Evolutionary conservation across 2,113 vertebrate species (phyloP).

Genomic region (Piprites chloris): DNA sequence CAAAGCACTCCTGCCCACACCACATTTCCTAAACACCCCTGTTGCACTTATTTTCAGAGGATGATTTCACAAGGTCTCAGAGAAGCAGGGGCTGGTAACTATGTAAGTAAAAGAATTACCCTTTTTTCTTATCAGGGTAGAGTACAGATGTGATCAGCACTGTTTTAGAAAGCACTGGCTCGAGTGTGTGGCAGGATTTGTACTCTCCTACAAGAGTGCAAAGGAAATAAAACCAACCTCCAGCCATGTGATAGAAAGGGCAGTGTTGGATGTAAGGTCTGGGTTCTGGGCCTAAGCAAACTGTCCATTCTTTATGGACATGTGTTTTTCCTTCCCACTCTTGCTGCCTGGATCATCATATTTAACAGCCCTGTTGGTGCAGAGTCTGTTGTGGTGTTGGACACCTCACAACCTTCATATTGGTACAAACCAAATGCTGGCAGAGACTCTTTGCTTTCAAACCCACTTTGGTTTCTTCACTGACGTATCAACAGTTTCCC

Average conservation of each 20-base stretch:
- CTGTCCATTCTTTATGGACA: not conserved
- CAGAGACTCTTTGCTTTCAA: not conserved
- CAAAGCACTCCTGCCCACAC: not conserved
- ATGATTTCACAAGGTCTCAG: constrained; percentile 1
- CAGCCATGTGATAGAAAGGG: not conserved
- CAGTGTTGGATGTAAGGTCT: not conserved
- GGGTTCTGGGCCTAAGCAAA: not conserved
- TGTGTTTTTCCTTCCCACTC: not conserved
- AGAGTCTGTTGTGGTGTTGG: not conserved
- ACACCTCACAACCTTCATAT: not conserved
- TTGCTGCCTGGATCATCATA: not conserved
- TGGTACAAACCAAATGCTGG: not conserved
- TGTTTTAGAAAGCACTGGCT: not conserved
- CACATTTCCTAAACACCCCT: not conserved
- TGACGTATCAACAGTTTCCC: not conserved
- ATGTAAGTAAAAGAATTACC: not conserved
- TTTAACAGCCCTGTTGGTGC: rapidly evolving
- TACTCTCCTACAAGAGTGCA: not conserved
- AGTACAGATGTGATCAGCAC: not conserved
- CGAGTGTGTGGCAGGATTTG: not conserved
- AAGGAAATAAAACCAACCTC: not conserved
- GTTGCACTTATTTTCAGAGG: not conserved
- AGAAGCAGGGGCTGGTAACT: not conserved
- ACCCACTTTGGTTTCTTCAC: not conserved
- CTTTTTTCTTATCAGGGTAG: not conserved